A percentile compares a stretch with the other conserved stretches of the same genome.
Conservation (phyloP, 1,140 invertebrate genomes). For the Homarus americanus region DNA sequence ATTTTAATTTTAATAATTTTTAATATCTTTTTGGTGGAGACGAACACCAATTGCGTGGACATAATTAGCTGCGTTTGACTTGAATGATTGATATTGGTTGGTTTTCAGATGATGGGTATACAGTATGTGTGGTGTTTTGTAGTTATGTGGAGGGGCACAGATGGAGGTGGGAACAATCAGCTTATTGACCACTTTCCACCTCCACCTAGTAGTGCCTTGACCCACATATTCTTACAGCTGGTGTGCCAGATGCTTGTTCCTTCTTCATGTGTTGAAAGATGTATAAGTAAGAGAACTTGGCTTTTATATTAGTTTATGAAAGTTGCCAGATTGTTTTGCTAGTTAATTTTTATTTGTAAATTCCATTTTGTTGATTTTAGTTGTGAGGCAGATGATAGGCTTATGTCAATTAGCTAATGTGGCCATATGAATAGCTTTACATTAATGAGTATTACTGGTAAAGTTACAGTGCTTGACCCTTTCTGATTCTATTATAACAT, state of each 20-base stretch:
- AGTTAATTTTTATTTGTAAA: too few species aligned
- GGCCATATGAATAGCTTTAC: background rate
- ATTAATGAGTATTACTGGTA: background rate
- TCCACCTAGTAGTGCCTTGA: conserved; percentile 73
- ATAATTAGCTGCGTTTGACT: too few species aligned
- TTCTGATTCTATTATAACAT: conserved; percentile 48
- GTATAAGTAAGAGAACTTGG: background rate
- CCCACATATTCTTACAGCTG: conserved; percentile 16
- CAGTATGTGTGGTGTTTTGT: background rate
- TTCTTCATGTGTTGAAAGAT: background rate
- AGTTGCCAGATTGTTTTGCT: too few species aligned
- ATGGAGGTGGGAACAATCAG: conserved; percentile 75
- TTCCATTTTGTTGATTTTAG: conserved; percentile 5
- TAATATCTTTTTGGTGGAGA: too few species aligned
- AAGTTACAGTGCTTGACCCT: background rate
- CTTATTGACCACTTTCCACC: conserved; percentile 74
- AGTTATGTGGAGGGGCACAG: conserved; percentile 74
- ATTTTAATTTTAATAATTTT: too few species aligned
- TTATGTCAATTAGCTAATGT: background rate
- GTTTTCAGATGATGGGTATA: background rate
- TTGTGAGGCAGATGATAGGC: background rate
- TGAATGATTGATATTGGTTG: too few species aligned
- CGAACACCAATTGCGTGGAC: too few species aligned
- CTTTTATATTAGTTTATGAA: background rate
- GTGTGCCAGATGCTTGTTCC: background rate